Evolutionary conservation across 1,140 invertebrate genomes (phyloP).

Genomic region (Drosophila hydei): DNA sequence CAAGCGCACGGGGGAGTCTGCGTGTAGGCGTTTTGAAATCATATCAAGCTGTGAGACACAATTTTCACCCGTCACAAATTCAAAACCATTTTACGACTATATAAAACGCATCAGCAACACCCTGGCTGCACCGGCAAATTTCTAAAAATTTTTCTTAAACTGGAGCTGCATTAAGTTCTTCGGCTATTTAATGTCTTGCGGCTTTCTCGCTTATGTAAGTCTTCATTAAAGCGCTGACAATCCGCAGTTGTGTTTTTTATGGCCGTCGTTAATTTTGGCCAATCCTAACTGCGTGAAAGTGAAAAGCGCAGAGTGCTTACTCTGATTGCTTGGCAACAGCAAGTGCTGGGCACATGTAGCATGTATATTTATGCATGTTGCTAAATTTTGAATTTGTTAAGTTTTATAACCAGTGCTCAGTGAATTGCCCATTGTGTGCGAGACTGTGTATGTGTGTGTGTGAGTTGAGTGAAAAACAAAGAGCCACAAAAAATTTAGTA

Average conservation of each 20-base stretch:
- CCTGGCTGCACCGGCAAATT: not conserved
- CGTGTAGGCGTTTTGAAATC: conserved; percentile 25
- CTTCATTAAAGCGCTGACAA: conserved; percentile 1
- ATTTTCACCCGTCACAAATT: conserved; percentile 20
- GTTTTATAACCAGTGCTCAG: conserved; percentile 41
- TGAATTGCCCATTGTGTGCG: conserved; percentile 32
- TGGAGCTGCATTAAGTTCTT: not conserved
- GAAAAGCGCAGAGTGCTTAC: conserved; percentile 13
- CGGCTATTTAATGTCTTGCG: not conserved
- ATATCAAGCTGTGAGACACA: conserved; percentile 30
- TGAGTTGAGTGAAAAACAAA: conserved; percentile 9
- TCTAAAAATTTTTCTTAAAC: not conserved
- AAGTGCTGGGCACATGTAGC: not conserved
- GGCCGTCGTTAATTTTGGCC: conserved; percentile 11
- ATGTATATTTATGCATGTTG: not conserved
- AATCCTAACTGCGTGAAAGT: conserved; percentile 29
- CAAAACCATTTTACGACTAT: conserved; percentile 11
- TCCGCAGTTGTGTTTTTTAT: conserved; percentile 1
- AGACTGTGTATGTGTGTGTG: not conserved
- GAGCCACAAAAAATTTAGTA: conserved; percentile 16
- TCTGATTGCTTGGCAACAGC: conserved; percentile 13
- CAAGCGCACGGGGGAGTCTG: conserved; percentile 1
- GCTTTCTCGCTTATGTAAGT: conserved; percentile 26
- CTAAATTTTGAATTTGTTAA: conserved; percentile 19
- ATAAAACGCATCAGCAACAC: conserved; percentile 13